A percentile compares a stretch with the other conserved stretches of the same genome.
These are phyloP conservation scores for Steatocranus sp. DNA, from an alignment of 2,797 vertebrate species.

Conservation along the genomic window DNA sequence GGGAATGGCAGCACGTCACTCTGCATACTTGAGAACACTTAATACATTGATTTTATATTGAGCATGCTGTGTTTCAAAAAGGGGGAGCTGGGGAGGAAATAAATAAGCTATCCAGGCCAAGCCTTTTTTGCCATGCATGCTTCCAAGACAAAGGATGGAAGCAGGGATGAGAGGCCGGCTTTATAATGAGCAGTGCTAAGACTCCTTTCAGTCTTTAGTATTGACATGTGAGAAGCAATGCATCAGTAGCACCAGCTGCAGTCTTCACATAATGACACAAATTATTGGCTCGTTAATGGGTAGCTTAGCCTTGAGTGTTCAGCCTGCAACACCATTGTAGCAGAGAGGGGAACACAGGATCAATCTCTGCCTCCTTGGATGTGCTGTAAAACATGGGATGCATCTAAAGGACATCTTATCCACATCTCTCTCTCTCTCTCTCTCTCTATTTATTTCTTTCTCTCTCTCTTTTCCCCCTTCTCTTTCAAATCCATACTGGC, in stretches of 20 bases:
- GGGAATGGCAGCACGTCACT: constrained; percentile 64
- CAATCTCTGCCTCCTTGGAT: constrained; percentile 51
- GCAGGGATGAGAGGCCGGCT: constrained; percentile 46
- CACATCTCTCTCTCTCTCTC: constrained; percentile 11
- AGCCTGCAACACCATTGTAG: constrained; percentile 27
- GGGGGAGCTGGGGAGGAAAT: constrained; percentile 34
- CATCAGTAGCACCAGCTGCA: constrained; percentile 61
- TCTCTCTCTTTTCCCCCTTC: neutral
- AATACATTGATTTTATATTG: constrained; percentile 70
- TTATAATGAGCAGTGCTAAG: constrained; percentile 39
- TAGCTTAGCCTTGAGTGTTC: constrained; percentile 61
- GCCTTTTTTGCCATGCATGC: constrained; percentile 36
- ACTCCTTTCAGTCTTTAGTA: constrained; percentile 41
- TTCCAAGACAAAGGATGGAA: constrained; percentile 55
- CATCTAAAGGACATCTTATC: constrained; percentile 56
- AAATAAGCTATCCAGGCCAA: constrained; percentile 47
- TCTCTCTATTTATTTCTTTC: neutral
- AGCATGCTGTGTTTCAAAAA: constrained; percentile 50
- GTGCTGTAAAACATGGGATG: constrained; percentile 48
- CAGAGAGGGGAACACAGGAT: constrained; percentile 35
- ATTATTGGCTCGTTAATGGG: constrained; percentile 67
- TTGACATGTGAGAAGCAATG: constrained; percentile 55
- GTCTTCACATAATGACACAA: constrained; percentile 62
- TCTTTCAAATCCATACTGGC: constrained; percentile 48
- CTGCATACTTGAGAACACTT: constrained; percentile 67